phyloP scores from a whole-genome alignment of 2,888 invertebrate species.

The Leucophenga montana region DNA sequence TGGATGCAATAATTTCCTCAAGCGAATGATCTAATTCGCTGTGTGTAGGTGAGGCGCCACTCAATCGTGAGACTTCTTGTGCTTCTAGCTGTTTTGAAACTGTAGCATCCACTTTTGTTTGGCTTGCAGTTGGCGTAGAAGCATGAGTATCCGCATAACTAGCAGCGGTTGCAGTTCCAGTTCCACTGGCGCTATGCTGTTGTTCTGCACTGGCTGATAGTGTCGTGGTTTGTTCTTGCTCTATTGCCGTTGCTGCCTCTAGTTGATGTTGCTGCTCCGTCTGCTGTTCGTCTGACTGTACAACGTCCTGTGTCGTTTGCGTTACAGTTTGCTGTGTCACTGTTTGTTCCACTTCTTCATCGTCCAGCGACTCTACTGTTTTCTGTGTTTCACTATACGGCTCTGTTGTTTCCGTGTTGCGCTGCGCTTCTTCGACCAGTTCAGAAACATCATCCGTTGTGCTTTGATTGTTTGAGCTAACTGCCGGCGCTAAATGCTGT shows the following conservation, averaged over 20 bases:
- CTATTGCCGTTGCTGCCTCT: neutral
- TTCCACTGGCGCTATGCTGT: too few species aligned
- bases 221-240: neutral
- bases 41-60: constrained; percentile 35
- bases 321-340: constrained; percentile 17
- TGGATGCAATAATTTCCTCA: constrained; percentile 68
- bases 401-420: neutral
- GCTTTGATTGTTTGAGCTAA: constrained; percentile 67
- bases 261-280: neutral
- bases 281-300: neutral
- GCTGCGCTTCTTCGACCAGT: constrained; percentile 62
- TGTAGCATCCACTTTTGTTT: neutral
- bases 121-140: neutral
- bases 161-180: too few species aligned
- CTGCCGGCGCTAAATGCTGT: neutral
- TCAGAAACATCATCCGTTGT: constrained; percentile 72
- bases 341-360: constrained; percentile 37
- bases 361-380: constrained; percentile 6
- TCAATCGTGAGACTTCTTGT: too few species aligned
- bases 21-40: constrained; percentile 70
- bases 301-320: constrained; percentile 2
- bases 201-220: neutral
- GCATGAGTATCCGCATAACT: neutral
- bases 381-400: neutral
- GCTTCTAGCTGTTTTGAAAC: too few species aligned